Evolutionary conservation across 2,797 vertebrate species (phyloP), one percentile per base, ranked within the genome.

Genomic region (Sardinella longiceps): DNA sequence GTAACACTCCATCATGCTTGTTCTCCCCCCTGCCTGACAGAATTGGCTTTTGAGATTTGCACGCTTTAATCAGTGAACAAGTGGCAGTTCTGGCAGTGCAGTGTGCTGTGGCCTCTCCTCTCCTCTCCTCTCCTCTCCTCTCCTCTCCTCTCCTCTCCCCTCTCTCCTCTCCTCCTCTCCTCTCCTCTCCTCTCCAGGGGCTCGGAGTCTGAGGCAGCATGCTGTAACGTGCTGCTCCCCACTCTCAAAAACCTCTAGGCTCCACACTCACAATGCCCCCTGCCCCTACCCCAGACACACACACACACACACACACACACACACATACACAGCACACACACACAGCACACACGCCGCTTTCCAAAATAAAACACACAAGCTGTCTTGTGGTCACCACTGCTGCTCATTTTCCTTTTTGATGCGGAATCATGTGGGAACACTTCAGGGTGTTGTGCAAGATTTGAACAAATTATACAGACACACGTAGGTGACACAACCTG

Each of bases 11-110:
- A 60, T 25, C 43, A 60, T 86, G 87, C 82, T 85, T 74, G 51
- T 82, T 25, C 66, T 39, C 30, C 15, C 84, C 85, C 82, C 30
- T n/a, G n/a, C n/a, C 5, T 77, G 70, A 77, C 70, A 77, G 20
- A 77, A 43, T 43, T 23, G 37, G 70, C 70, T 77, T 77, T 70
- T 53, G 81, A 80, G 80, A 82, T 88, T 66, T 81, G 56, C 39
- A 51, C 45, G 66, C 23, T 83, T 63, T 86, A 82, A 86, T 84
- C 84, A 56, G 48, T 51, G 85, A 88, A 87, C 84, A 84, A 83
- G 50, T 84, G 82, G 82, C 80, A 45, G 70, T 85, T 85, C 83
- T 63, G 25, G n/a, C 39, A 84, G 84, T 33, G 80, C 85, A 81
- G 60, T 86, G 80, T 86, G 81, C 70, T 85, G 80, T 85, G 39